Base-by-base conservation (phyloP, 1,140 invertebrate species). In the Sminthurinus signatus region DNA sequence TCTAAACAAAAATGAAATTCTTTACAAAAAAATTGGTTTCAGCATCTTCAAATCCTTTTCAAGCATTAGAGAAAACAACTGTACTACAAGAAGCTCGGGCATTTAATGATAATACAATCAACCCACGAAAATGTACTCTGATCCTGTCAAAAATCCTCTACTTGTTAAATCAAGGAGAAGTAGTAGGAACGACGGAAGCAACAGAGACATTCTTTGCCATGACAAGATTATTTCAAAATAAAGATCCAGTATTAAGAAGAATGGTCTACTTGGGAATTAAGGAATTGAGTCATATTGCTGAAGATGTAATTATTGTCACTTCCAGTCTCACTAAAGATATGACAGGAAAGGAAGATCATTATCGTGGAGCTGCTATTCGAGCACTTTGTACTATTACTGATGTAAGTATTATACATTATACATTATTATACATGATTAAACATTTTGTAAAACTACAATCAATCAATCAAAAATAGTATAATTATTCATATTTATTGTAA, bases 251-350 rank as follows among this genome's bases (percentile, higher is more conserved):
- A 63, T 77, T 99, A 12, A 82, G 97, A 19, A 80, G 96, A 51
- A 85, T 99, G 81, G 93, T 99, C 4, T 99, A 98, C 75, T 78
- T 99, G 32, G 94, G 93, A 28, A 99, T 99, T 64, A 99, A 99
- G 77, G 96, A 98, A 76, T 79, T 99, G 70, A 93, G 92, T 73
- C 84, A 84, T 19, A 82, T 97, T 64, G 95, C 96, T 4, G 93
- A 99, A 75, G 96, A 99, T 86, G 96, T 99, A 2, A 99, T 99
- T 66, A 99, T 99, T 75, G 96, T 99, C 0, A 99, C 96, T 3
- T 93, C 87, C 52, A 95, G 92, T 73, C 80, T 99, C 52, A 99
- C 96, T 8, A 98, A 98, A 77, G 97, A 99, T 75, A 99, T 99
- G 96, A 99, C 95, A 51, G 93, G 96, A 0, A 95, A 93, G 74